phyloP scores from a whole-genome alignment of 2,113 vertebrate genomes.

The Tupaia tana region DNA sequence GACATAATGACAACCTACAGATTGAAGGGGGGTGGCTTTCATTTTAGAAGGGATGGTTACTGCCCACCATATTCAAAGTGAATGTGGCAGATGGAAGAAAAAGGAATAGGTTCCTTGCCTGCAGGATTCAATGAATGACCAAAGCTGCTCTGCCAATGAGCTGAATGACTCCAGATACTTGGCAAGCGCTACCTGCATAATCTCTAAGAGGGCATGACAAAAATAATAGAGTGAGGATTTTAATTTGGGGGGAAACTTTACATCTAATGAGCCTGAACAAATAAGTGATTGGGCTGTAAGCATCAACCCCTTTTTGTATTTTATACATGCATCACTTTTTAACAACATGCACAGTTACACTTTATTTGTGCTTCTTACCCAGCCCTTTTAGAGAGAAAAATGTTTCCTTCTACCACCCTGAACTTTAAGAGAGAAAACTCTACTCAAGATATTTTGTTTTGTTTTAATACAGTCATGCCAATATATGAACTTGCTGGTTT shows the following conservation, averaged over 20 bases:
- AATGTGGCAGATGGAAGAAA: conserved; percentile 81
- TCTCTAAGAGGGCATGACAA: conserved; percentile 69
- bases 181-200: conserved; percentile 65
- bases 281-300: conserved; percentile 19
- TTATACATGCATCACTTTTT: conserved; percentile 44
- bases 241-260: conserved; percentile 62
- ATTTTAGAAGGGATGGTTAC: conserved; percentile 64
- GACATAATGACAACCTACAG: conserved; percentile 25
- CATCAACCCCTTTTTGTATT: conserved; percentile 7
- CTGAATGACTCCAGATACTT: conserved; percentile 71
- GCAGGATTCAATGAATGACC: conserved; percentile 75
- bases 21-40: conserved; percentile 51
- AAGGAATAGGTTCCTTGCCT: conserved; percentile 78
- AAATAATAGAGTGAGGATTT: conserved; percentile 47
- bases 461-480: conserved; percentile 14
- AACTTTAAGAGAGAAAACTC: conserved; percentile 61
- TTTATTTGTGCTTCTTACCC: background rate
- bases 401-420: background rate
- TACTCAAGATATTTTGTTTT: background rate
- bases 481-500: background rate
- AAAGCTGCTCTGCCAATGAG: conserved; percentile 77
- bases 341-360: conserved; percentile 23
- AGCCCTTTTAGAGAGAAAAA: background rate
- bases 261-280: conserved; percentile 63
- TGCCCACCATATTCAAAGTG: conserved; percentile 62